Percentiles rank a stretch among this genome's conserved stretches.
Conservation (phyloP, 2,888 invertebrate species). For the Rhopalosiphum nymphaeae region DNA sequence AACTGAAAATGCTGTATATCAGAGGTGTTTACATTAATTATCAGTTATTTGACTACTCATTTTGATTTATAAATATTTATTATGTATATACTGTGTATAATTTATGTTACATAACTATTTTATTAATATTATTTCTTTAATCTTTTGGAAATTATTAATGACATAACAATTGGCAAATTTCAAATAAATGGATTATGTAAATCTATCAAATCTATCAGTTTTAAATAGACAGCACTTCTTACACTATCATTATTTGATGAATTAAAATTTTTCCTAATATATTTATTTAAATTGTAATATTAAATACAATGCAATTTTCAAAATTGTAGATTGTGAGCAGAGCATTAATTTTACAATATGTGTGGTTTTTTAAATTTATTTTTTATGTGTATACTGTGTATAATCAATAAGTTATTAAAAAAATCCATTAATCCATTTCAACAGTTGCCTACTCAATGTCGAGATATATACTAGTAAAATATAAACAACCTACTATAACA, state of each 20-base stretch:
- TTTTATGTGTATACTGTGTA: too few relatives aligned
- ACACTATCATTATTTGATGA: neutral
- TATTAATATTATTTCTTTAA: neutral
- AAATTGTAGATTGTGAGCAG: too few relatives aligned
- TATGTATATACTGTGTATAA: neutral
- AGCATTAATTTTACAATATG: too few relatives aligned
- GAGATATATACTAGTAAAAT: too few relatives aligned
- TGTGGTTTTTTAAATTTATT: too few relatives aligned
- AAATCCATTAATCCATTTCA: too few relatives aligned
- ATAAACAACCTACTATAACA: too few relatives aligned
- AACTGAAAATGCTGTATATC: neutral
- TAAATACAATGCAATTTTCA: too few relatives aligned
- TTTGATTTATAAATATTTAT: neutral
- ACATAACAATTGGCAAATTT: neutral
- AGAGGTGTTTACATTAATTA: neutral
- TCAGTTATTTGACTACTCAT: neutral
- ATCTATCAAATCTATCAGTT: too few relatives aligned
- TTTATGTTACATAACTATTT: neutral
- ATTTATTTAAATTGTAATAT: neutral
- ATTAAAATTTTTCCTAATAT: neutral
- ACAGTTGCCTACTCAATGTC: too few relatives aligned
- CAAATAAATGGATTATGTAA: neutral
- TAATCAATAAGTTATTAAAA: too few relatives aligned
- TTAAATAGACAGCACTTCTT: neutral
- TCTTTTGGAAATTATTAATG: neutral